A percentile compares a stretch with the other conserved stretches of the same genome.
Evolutionary conservation across 2,888 invertebrate genomes (phyloP).

Genomic region (Dioctria linearis): DNA sequence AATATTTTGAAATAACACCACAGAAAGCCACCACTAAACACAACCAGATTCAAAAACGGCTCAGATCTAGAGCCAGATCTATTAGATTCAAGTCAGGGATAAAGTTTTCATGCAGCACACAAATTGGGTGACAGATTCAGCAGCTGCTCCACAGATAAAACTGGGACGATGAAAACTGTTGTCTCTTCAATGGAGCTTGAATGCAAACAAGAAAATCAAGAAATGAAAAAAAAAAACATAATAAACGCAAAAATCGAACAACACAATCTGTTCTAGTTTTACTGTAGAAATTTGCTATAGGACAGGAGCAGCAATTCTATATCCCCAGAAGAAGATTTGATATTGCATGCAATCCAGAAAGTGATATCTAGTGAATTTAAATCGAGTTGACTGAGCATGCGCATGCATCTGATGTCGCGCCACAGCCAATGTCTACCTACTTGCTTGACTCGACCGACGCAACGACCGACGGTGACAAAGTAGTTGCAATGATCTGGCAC

Average conservation of each 20-base stretch:
- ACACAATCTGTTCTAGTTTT: too few relatives aligned
- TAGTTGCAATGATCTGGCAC: constrained; percentile 44
- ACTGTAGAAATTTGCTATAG: too few relatives aligned
- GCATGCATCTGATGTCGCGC: constrained; percentile 41
- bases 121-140: constrained; percentile 26
- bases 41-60: not conserved
- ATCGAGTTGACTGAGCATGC: constrained; percentile 40
- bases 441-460: not conserved
- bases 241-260: not conserved
- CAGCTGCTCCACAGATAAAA: not conserved
- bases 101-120: not conserved
- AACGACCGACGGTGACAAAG: constrained; percentile 22
- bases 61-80: constrained; percentile 4
- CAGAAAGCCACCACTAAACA: constrained; percentile 26
- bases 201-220: not conserved
- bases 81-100: not conserved
- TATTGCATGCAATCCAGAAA: constrained; percentile 32
- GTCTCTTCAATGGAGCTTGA: constrained; percentile 11
- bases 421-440: constrained; percentile 4
- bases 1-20: constrained; percentile 22
- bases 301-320: not conserved
- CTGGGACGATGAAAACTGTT: constrained; percentile 6
- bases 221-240: not conserved
- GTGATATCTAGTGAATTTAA: constrained; percentile 34
- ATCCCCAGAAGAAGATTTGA: not conserved